Conservation (phyloP, 2,888 invertebrate genomes). For the Pocota personata region DNA sequence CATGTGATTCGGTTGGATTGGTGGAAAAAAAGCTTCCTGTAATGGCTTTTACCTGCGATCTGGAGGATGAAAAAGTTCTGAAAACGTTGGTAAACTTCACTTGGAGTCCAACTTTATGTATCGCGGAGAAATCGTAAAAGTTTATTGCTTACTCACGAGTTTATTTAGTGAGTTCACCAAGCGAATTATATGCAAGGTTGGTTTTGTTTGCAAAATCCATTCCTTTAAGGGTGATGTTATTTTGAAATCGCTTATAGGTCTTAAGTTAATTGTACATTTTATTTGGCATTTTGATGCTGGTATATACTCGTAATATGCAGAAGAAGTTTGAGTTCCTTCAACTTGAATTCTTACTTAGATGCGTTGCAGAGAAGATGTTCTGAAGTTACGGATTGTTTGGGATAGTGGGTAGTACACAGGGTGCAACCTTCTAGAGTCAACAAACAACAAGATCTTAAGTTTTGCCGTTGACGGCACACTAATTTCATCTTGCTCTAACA, state of each 20-base stretch:
- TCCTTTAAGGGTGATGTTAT: neutral
- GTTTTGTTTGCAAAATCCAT: neutral
- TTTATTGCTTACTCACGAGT: slow-evolving; percentile 54
- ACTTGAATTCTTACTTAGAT: no score
- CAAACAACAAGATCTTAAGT: no score
- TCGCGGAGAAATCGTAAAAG: slow-evolving; percentile 52
- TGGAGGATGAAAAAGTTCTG: slow-evolving; percentile 15
- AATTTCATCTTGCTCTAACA: no score
- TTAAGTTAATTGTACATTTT: neutral
- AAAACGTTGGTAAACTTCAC: slow-evolving; percentile 14
- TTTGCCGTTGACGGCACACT: no score
- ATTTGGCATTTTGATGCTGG: no score
- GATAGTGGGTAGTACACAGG: no score
- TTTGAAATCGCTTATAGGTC: neutral
- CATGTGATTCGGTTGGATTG: neutral
- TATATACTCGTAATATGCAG: no score
- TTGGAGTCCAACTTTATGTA: slow-evolving; percentile 12
- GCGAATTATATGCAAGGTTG: slow-evolving; percentile 7
- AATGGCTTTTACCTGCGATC: slow-evolving; percentile 14
- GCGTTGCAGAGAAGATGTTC: no score
- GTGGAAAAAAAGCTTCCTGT: neutral
- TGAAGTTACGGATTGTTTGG: no score
- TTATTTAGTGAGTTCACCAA: slow-evolving; percentile 27
- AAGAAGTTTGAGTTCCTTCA: no score
- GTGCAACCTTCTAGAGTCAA: no score